Evolutionary conservation across 2,113 vertebrate species (phyloP).

Genomic region (Cygnus atratus): DNA sequence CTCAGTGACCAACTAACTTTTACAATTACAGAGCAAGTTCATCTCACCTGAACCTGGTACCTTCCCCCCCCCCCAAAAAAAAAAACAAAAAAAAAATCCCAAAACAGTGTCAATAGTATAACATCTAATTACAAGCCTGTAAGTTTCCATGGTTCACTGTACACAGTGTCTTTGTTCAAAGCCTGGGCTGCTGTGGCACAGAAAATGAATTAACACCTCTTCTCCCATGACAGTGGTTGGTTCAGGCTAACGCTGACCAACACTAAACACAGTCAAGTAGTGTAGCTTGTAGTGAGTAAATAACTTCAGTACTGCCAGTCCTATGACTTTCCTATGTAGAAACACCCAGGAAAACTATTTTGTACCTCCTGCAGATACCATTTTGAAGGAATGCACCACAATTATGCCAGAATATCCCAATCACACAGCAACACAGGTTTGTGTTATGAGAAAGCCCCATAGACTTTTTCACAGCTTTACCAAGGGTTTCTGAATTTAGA

Average conservation of each 20-base stretch:
- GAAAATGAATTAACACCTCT: background rate
- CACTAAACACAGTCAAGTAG: background rate
- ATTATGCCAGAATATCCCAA: constrained; percentile 61
- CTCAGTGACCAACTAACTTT: background rate
- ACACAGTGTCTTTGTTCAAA: background rate
- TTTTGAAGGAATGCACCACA: constrained; percentile 58
- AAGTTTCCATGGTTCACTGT: background rate
- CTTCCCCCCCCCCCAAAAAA: background rate
- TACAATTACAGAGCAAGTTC: background rate
- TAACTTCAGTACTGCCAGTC: constrained; percentile 4
- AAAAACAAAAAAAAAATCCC: too few species aligned
- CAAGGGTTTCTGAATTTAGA: constrained; percentile 52
- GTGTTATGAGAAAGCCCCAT: constrained; percentile 48
- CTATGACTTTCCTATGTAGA: constrained; percentile 21
- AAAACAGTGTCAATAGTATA: background rate
- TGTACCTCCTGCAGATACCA: constrained; percentile 41
- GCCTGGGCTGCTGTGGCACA: background rate
- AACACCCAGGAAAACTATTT: constrained; percentile 64
- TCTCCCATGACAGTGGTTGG: constrained; percentile 13
- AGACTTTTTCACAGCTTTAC: constrained; percentile 50
- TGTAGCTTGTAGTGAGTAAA: constrained; percentile 40
- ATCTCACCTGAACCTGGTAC: background rate
- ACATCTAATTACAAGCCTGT: background rate
- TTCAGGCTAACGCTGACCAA: background rate
- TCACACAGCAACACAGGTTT: constrained; percentile 22